These are phyloP conservation scores for Enchytraeus crypticus DNA, from an alignment of 2,888 invertebrate genomes.

Conservation along the genomic window DNA sequence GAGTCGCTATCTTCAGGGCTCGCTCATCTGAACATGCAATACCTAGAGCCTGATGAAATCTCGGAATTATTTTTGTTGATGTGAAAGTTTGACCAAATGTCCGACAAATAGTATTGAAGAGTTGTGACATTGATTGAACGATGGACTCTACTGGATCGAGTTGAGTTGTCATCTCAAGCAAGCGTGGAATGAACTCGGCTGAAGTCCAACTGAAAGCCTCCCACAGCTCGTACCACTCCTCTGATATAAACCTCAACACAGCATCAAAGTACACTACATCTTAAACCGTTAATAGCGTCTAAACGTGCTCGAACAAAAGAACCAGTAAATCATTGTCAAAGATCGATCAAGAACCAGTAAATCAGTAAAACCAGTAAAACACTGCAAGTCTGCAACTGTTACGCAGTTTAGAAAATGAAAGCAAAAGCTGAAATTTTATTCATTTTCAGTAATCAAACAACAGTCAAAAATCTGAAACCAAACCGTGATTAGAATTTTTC, in stretches of 20 bases:
- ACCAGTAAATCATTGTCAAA: too few relatives aligned
- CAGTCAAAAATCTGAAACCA: too few relatives aligned
- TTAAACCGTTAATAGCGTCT: too few relatives aligned
- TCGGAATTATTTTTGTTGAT: conserved; percentile 35
- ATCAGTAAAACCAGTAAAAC: too few relatives aligned
- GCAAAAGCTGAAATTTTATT: too few relatives aligned
- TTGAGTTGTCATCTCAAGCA: conserved; percentile 55
- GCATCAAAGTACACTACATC: too few relatives aligned
- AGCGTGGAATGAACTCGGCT: conserved; percentile 52
- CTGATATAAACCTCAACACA: conserved; percentile 55
- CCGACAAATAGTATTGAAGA: conserved; percentile 57
- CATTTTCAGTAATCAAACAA: too few relatives aligned
- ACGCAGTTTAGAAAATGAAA: too few relatives aligned
- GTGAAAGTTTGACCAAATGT: conserved; percentile 63
- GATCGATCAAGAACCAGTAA: too few relatives aligned
- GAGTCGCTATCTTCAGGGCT: background rate
- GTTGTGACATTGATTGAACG: conserved; percentile 54
- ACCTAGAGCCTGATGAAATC: conserved; percentile 8
- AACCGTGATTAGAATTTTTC: too few relatives aligned
- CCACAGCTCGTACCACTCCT: conserved; percentile 59
- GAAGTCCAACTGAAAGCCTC: conserved; percentile 59
- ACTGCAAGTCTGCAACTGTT: too few relatives aligned
- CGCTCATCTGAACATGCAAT: background rate
- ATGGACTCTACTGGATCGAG: conserved; percentile 54
- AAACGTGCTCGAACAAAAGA: too few relatives aligned